A percentile compares a stretch with the other conserved stretches of the same genome.
Conservation (phyloP, 2,113 vertebrate genomes). For the Isurus oxyrinchus region DNA sequence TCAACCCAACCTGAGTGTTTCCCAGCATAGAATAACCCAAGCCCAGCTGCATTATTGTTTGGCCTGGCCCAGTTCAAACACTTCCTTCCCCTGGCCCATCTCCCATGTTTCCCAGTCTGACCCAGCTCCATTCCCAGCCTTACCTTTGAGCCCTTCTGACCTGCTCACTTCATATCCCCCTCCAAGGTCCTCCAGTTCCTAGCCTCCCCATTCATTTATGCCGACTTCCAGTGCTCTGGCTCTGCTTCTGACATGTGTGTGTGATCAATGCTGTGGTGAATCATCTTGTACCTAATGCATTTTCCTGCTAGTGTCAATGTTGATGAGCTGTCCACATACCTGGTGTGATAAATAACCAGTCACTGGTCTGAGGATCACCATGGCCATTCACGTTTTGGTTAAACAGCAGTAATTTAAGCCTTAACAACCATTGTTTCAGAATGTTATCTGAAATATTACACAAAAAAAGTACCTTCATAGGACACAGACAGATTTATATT, state of each 20-base stretch:
- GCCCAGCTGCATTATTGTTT: not conserved
- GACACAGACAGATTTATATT: not conserved
- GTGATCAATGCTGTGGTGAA: not conserved
- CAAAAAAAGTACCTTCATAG: not conserved
- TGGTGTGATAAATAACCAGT: not conserved
- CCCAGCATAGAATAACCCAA: not conserved
- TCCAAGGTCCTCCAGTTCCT: not conserved
- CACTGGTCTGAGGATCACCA: not conserved
- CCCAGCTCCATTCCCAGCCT: not conserved
- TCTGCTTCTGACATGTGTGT: not conserved
- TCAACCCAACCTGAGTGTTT: not conserved
- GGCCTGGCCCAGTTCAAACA: not conserved
- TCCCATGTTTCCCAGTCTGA: not conserved
- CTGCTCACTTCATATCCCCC: not conserved
- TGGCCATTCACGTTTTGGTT: not conserved
- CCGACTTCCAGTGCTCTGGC: not conserved
- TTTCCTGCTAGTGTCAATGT: not conserved
- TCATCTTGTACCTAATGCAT: not conserved
- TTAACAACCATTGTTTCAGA: not conserved
- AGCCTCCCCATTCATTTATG: not conserved
- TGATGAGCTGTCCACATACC: not conserved
- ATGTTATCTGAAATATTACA: not conserved
- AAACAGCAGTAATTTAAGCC: not conserved
- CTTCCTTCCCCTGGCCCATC: not conserved
- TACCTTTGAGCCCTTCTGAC: not conserved